Evolutionary conservation across 2,888 invertebrate genomes (phyloP), one percentile per base, ranked within the genome.

Genomic region (Hetaerina titia): DNA sequence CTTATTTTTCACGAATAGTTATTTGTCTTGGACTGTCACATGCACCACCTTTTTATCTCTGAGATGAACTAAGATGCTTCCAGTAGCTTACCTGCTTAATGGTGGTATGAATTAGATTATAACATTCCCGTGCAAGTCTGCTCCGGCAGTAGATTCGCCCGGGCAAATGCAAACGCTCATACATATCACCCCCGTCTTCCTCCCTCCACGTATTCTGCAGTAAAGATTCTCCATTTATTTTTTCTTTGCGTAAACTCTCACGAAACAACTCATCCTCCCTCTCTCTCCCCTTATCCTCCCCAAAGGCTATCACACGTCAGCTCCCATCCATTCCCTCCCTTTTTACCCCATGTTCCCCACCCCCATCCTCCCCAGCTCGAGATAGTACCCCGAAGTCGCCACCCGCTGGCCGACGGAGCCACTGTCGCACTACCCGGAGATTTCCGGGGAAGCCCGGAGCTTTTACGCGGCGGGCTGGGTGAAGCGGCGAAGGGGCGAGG

Each of bases 401-500:
- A 25, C 90, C n/a, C 31, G 25, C 90, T 63, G 69, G 63, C 64
- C 90, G 90, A 63, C 64, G 64, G 90, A 64, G 25, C 64, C 90
- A 63, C 63, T 64, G 45, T 63, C 90, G 45, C 90, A 19, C 90
- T 31, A 90, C 90, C 90, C 90, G 90, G 90, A 90, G 90, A 90
- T 90, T 64, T 90, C 90, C 90, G 90, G 90, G 90, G 90, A 90
- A 90, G 90, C 90, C 90, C 90, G 90, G 90, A 90, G 90, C 90
- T 90, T 90, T 90, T 64, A 90, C 63, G 90, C 64, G 60, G 90
- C 31, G 64, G 64, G 45, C 60, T 58, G 90, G 60, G 60, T 15
- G 17, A n/a, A 69, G 69, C 69, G 69, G 69, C n/a, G 69, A 19
- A 22, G 69, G 69, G 69, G n/a, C 22, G 69, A 60, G 9, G 58